Conservation (phyloP, 2,797 vertebrate species). For the Alfaro cultratus region DNA sequence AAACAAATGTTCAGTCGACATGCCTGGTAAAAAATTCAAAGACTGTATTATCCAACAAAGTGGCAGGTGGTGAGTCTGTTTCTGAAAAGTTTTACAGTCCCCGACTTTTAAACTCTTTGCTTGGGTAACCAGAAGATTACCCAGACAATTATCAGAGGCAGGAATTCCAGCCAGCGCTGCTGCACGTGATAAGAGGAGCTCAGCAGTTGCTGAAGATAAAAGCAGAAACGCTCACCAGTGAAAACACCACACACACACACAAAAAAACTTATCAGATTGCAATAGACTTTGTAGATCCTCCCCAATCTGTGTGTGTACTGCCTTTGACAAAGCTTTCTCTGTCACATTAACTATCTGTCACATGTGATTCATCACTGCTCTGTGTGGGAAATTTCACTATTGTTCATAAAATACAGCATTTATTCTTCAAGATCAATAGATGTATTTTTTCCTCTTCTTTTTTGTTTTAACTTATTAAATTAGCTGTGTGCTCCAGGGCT, state of each 20-base stretch:
- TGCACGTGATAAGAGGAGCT: conserved; percentile 77
- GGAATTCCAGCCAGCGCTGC: conserved; percentile 76
- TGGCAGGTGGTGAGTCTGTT: conserved; percentile 9
- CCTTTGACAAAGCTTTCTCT: conserved; percentile 73
- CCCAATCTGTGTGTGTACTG: conserved; percentile 63
- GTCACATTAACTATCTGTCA: conserved; percentile 62
- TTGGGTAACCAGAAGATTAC: conserved; percentile 61
- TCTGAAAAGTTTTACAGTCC: conserved; percentile 39
- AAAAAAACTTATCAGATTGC: conserved; percentile 74
- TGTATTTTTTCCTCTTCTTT: conserved; percentile 25
- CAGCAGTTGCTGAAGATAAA: conserved; percentile 74
- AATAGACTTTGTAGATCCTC: conserved; percentile 76
- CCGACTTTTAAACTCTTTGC: conserved; percentile 61
- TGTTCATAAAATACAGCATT: conserved; percentile 26
- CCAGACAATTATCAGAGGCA: conserved; percentile 71
- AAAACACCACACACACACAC: conserved; percentile 61
- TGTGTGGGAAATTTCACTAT: conserved; percentile 25
- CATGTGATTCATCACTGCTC: conserved; percentile 50
- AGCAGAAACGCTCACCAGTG: conserved; percentile 74
- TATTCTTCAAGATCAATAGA: conserved; percentile 40
- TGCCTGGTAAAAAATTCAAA: conserved; percentile 13
- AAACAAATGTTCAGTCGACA: conserved; percentile 20
- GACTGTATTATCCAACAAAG: not conserved
- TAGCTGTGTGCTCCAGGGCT: conserved; percentile 15
- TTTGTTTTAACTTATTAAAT: conserved; percentile 8